Conservation (phyloP, 2,113 vertebrate species). For the Cariama cristata region DNA sequence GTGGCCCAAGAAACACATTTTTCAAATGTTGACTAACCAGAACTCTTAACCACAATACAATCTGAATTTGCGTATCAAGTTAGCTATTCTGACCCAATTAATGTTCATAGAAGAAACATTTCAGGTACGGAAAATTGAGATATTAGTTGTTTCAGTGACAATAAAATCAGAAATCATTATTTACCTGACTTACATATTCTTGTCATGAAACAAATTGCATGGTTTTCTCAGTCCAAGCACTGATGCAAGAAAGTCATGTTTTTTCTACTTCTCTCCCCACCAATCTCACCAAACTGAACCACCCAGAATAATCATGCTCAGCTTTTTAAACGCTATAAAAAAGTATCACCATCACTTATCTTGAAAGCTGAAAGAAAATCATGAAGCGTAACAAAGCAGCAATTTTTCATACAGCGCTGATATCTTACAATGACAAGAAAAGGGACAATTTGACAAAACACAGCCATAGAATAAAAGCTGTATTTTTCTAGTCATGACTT, state of each 20-base stretch:
- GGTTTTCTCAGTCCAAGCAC: neutral
- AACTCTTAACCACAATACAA: neutral
- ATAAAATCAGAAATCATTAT: neutral
- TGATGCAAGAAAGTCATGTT: neutral
- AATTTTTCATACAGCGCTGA: neutral
- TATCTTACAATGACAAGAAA: neutral
- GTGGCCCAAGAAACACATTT: neutral
- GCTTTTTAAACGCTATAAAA: neutral
- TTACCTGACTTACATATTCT: neutral
- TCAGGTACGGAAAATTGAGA: neutral
- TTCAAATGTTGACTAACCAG: neutral
- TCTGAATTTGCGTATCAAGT: neutral
- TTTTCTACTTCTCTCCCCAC: neutral
- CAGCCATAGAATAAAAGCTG: neutral
- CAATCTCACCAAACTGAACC: neutral
- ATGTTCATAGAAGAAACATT: neutral
- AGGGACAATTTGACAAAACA: neutral
- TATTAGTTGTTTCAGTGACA: neutral
- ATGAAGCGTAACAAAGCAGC: neutral
- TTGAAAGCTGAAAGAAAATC: neutral
- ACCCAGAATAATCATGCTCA: neutral
- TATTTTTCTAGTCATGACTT: neutral
- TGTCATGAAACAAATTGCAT: neutral
- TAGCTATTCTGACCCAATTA: neutral
- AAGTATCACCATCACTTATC: neutral